Evolutionary conservation across 2,888 invertebrate species (phyloP), one percentile per base, ranked within the genome.

Genomic region (Apodemia hepburni): DNA sequence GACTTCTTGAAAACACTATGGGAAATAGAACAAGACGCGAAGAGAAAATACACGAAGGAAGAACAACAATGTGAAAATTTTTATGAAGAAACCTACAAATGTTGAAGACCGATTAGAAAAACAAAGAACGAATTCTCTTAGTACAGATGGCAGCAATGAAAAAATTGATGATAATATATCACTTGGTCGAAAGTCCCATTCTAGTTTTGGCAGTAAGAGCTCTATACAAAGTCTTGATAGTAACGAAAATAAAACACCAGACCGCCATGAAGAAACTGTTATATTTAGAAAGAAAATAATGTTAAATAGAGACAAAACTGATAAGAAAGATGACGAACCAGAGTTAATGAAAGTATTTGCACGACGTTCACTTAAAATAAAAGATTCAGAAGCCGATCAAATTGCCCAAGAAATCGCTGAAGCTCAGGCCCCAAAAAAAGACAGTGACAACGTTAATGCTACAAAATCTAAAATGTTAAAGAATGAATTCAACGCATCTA

Each of bases 291-390:
- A 92, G 71, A 94, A 94, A 73, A 92, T 93, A 0, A 75, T 92
- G 4, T 80, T 91, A 2, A 76, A 83, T 11, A 85, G 80, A 72
- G 89, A 90, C 64, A 85, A 84, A 64, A 81, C 81, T 35, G 85
- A 85, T 57, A 84, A 78, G 60, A 92, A 93, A 63, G 95, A 96
- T 64, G 94, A 95, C 45, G 95, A 96, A 77, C 96, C 96, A 0
- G 96, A 96, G 81, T 78, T 96, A 9, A 94, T 96, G 94, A 96
- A 96, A 83, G 96, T 96, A 0, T 96, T 96, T 77, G 96, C 96
- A 0, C 87, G 96, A 57, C 86, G 96, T 64, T 96, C 96, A n/a
- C 84, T 96, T 0, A 96, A 96, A 84, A 87, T 96, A n/a, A 95
- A 95, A 84, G 96, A 96, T 72, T 85, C 85, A 5, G 95, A 96